Conservation (phyloP, 2,797 vertebrate genomes). For the Pangasius krempfi region DNA sequence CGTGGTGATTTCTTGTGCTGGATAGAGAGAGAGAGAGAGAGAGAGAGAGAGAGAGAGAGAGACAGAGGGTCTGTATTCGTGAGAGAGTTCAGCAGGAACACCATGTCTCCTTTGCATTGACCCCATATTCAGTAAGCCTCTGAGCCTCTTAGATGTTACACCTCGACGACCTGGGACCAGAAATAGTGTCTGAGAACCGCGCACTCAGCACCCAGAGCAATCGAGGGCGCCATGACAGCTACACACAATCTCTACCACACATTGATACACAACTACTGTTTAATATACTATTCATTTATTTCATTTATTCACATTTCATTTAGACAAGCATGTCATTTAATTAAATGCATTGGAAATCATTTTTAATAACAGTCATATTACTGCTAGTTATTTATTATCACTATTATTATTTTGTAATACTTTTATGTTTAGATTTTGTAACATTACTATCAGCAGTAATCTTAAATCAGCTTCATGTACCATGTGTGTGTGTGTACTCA, state of each 20-base stretch:
- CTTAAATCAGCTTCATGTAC: not conserved
- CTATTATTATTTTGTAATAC: not conserved
- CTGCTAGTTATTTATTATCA: not conserved
- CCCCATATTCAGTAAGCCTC: conserved; percentile 83
- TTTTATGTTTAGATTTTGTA: not conserved
- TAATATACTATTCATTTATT: not conserved
- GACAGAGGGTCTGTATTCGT: not conserved
- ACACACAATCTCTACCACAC: not conserved
- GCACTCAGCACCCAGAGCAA: conserved; percentile 62
- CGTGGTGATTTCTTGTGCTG: not conserved
- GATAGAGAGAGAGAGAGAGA: not conserved
- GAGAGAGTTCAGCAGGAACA: conserved; percentile 33
- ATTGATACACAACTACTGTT: not conserved
- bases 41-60: not conserved
- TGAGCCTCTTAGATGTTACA: conserved; percentile 83
- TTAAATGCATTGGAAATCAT: not conserved
- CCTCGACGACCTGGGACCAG: conserved; percentile 70
- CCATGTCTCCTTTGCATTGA: conserved; percentile 76
- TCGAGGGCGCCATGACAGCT: conserved; percentile 12
- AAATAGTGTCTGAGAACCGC: conserved; percentile 67
- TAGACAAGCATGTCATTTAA: not conserved
- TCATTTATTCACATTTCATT: not conserved
- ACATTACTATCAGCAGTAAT: not conserved
- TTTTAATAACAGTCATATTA: not conserved
- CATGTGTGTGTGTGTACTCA: not conserved